These are phyloP conservation scores for Lycia hirtaria DNA, from an alignment of 2,888 invertebrate genomes.

Conservation along the genomic window DNA sequence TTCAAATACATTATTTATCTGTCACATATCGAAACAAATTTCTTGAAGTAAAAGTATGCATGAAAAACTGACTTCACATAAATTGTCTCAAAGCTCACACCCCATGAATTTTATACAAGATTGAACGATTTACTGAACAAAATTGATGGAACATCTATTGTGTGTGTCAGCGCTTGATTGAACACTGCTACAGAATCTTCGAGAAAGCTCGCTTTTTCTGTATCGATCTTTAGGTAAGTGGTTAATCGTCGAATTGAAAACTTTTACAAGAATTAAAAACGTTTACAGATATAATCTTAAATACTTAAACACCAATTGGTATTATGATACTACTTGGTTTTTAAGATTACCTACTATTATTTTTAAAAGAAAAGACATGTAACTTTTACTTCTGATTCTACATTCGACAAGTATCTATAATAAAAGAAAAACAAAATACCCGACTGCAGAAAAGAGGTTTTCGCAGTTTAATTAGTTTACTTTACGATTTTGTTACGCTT, in stretches of 20 bases:
- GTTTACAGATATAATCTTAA: conserved; percentile 6
- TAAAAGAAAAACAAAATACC: too few relatives aligned
- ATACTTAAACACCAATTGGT: neutral
- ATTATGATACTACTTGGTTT: too few relatives aligned
- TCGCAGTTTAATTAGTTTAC: too few relatives aligned
- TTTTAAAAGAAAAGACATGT: too few relatives aligned
- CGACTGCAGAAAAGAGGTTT: too few relatives aligned
- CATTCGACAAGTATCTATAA: too few relatives aligned
- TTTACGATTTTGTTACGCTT: too few relatives aligned
- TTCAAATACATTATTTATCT: too few relatives aligned
- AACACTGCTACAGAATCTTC: conserved; percentile 54
- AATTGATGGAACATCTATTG: conserved; percentile 84
- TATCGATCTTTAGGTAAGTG: conserved; percentile 22
- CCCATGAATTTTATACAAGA: conserved; percentile 86
- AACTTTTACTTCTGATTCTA: too few relatives aligned
- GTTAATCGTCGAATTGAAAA: conserved; percentile 35
- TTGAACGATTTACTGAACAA: conserved; percentile 83
- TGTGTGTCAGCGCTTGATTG: conserved; percentile 77
- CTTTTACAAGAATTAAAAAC: conserved; percentile 26
- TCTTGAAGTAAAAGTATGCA: neutral
- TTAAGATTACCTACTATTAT: too few relatives aligned
- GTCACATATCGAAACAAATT: neutral
- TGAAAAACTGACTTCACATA: conserved; percentile 16
- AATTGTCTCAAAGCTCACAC: conserved; percentile 50
- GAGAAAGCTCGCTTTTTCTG: conserved; percentile 11